Percentiles rank a stretch among this genome's conserved stretches.
Conservation (phyloP, 2,797 vertebrate genomes). For the Lateolabrax maculatus region DNA sequence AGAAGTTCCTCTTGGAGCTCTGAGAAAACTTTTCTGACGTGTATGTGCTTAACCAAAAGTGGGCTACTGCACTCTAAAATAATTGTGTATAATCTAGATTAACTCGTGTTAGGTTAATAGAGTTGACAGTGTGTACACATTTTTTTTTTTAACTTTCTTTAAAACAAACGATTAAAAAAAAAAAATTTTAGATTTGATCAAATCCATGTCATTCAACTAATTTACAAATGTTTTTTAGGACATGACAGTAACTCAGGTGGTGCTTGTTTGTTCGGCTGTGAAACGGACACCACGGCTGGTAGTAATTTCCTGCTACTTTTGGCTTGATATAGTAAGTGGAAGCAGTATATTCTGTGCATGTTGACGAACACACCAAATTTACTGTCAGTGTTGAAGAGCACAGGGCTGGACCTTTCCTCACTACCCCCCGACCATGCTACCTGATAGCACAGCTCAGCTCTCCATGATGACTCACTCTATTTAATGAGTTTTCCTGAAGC, state of each 20-base stretch:
- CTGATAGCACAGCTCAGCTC: constrained; percentile 74
- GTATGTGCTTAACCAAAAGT: neutral
- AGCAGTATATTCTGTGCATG: constrained; percentile 7
- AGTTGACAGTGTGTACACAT: neutral
- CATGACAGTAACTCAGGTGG: neutral
- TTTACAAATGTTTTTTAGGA: neutral
- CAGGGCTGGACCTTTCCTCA: constrained; percentile 53
- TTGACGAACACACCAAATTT: too few species aligned
- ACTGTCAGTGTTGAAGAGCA: constrained; percentile 11
- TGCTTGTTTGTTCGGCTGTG: neutral
- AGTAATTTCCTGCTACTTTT: neutral
- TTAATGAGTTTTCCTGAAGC: constrained; percentile 77
- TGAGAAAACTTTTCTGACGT: neutral
- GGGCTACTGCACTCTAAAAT: neutral
- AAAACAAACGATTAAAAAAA: too few species aligned
- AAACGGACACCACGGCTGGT: neutral
- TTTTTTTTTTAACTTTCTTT: too few species aligned
- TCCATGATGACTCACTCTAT: constrained; percentile 73
- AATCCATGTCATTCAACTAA: neutral
- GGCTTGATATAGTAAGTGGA: neutral
- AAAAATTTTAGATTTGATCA: neutral
- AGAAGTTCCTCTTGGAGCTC: neutral
- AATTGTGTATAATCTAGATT: neutral
- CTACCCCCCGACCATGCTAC: constrained; percentile 61
- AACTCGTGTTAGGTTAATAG: neutral